Base-by-base conservation (phyloP, 2,888 invertebrate species). In the Drosophila helvetica region DNA sequence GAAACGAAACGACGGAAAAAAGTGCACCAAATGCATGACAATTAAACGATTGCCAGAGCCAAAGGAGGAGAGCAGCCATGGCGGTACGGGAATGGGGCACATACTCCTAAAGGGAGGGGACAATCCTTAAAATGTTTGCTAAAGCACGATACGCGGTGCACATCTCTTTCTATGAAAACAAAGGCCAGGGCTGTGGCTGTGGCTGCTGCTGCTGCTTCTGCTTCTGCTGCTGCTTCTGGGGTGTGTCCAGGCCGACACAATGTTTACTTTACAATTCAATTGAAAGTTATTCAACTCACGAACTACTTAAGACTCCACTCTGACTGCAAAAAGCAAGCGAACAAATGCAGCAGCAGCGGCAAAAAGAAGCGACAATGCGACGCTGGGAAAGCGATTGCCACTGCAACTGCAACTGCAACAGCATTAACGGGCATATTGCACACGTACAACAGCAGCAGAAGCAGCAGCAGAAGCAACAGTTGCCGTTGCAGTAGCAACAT, bases 221-320 rank as follows among this genome's bases (percentile, higher is more conserved):
- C 27, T 63, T 59, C 17, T 61, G 48, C 15, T 56, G 73, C 43
- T 59, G 63, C 52, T 66, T 68, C 60, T 70, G 80, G 86, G 88
- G 84, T 85, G 84, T 80, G 88, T 83, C 86, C 72, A 54, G 68
- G 86, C 70, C 86, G 38, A 80, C 74, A 87, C 80, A 85, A 79
- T 86, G 88, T 89, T 88, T 89, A 85, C 79, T 88, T 88, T 84
- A 89, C 89, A 88, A 89, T 88, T 88, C 89, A 89, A 89, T 89
- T 86, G 89, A 89, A 87, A 88, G 85, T 88, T 88, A 88, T 88
- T 89, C 88, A 85, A 89, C 88, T 89, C 88, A 89, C 88, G 88
- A 88, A 87, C 89, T 86, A 86, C 87, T 86, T 89, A 89, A 87
- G 87, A 82, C 80, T 77, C 72, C 77, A 78, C 75, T 75, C 74